Evolutionary conservation across 2,888 invertebrate species (phyloP), one percentile per base, ranked within the genome.

Genomic region (Plebejus melissa): DNA sequence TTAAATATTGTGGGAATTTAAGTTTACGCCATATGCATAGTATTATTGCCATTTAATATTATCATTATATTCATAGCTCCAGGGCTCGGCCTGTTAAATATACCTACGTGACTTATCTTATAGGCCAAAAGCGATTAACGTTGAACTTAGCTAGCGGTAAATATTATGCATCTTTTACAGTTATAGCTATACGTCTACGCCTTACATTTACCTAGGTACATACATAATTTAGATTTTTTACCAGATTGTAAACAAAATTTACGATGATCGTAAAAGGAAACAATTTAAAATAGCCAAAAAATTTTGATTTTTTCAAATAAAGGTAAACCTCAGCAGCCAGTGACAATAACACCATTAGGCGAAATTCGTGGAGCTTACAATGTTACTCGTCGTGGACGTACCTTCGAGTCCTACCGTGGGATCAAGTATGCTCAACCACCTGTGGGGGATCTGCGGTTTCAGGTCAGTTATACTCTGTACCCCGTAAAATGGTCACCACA

Each of bases 361-460:
- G 79, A 76, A 72, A 84, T 94, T 74, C 83, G 81, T 1, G 94
- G 94, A 1, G 84, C 84, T 1, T 85, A 84, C 78, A 84, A 93
- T 86, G 77, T 79, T 57, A 85, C 92, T 1, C 86, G 90, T 0
- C 84, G 84, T 32, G 90, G 90, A 0, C 80, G 86, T 0, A 81
- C 79, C 50, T 87, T 94, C 79, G 87, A 87, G 77, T 89, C 94
- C 0, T 94, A 90, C 82, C 85, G 91, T 0, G 92, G 91, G 6
- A 89, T 94, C 76, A 84, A 85, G 36, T 93, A 91, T 78, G 92
- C 92, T 0, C 84, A 90, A 76, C 86, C 93, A 0, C 93, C 93
- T 0, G 80, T 87, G 0, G 87, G 86, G 0, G 80, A 84, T 1
- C 82, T 87, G 1, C 80, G 94, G n/a, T 89, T 89, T 79, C 83